Evolutionary conservation across 2,888 invertebrate genomes (phyloP).

Genomic region (Pachycephus smyrnensis): DNA sequence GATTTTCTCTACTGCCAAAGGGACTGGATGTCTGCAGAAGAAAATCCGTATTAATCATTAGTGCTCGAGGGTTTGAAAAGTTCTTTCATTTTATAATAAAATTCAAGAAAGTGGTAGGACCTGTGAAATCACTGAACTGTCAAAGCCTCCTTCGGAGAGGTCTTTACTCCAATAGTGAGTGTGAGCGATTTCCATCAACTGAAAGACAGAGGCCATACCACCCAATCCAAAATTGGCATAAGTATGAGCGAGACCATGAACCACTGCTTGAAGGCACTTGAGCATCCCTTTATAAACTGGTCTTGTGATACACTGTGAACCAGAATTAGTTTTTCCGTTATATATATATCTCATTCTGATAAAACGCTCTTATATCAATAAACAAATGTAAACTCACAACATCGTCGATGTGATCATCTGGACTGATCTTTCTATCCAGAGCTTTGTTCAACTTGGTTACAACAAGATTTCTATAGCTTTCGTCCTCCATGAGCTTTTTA

Average conservation of each 20-base stretch:
- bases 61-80: background rate
- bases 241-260: slow-evolving; percentile 91
- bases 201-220: slow-evolving; percentile 97
- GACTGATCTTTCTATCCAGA: slow-evolving; percentile 90
- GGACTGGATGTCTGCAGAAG: slow-evolving; percentile 73
- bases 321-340: background rate
- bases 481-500: slow-evolving; percentile 98
- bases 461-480: slow-evolving; percentile 96
- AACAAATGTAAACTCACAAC: slow-evolving; percentile 77
- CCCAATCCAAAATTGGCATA: slow-evolving; percentile 94
- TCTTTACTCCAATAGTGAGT: slow-evolving; percentile 98
- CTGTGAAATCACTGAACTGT: slow-evolving; percentile 68
- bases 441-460: slow-evolving; percentile 95
- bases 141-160: slow-evolving; percentile 71
- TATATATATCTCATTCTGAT: background rate
- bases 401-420: slow-evolving; percentile 97
- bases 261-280: slow-evolving; percentile 89
- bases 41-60: slow-evolving; percentile 30
- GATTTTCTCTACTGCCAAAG: slow-evolving; percentile 76
- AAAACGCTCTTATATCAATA: background rate
- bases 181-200: slow-evolving; percentile 97
- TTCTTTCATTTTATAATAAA: background rate
- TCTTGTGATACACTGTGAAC: slow-evolving; percentile 84
- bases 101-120: slow-evolving; percentile 41
- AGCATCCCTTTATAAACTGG: slow-evolving; percentile 97